Conservation (phyloP, 2,113 vertebrate genomes). For the Haemorhous mexicanus region DNA sequence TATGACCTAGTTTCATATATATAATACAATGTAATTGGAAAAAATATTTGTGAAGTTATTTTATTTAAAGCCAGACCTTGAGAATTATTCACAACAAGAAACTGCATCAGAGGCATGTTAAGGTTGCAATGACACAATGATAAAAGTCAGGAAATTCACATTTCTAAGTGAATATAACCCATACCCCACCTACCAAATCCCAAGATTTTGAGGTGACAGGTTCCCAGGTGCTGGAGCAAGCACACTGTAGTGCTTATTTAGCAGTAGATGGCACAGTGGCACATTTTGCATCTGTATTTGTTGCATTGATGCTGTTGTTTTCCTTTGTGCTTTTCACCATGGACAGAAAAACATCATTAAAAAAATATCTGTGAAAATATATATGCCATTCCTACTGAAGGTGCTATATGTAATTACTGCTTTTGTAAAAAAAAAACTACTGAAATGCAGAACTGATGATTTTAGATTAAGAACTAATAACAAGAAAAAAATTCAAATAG, state of each 20-base stretch:
- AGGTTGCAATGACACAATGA: background rate
- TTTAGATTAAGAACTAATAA: background rate
- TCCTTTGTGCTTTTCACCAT: background rate
- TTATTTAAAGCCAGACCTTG: slow-evolving; percentile 22
- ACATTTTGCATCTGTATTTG: background rate
- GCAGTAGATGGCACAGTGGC: background rate
- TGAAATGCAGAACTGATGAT: background rate
- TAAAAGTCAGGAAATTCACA: background rate
- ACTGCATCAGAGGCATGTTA: background rate
- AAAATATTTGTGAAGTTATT: slow-evolving; percentile 5
- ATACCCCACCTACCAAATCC: background rate
- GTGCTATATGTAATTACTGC: background rate
- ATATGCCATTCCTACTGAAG: background rate
- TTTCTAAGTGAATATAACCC: background rate
- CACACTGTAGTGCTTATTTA: background rate
- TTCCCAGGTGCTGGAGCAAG: background rate
- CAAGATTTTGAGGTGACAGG: background rate
- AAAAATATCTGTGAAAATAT: background rate
- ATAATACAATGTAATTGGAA: slow-evolving; percentile 26
- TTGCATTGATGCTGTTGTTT: background rate
- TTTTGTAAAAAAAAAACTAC: background rate
- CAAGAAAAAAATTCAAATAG: background rate
- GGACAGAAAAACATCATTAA: background rate
- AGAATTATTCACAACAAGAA: background rate
- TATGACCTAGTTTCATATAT: slow-evolving; percentile 37